A percentile compares a stretch with the other conserved stretches of the same genome.
Conservation (phyloP, 2,113 vertebrate species). For the Thamnaconus septentrionalis region DNA sequence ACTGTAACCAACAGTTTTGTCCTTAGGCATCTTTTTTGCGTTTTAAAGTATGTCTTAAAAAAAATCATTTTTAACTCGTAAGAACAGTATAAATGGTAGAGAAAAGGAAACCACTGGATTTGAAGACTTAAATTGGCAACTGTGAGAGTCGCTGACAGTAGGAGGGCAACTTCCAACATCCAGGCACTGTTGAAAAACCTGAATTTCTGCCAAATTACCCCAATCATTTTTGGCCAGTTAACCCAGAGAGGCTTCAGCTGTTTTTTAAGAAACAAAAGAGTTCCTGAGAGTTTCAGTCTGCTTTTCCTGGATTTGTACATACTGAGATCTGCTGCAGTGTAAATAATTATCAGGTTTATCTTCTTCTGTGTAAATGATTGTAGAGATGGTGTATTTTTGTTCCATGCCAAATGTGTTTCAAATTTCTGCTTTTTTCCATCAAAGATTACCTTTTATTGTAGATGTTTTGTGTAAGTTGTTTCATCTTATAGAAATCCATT, state of each 20-base stretch:
- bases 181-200: constrained; percentile 42
- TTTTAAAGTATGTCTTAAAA: too few species aligned
- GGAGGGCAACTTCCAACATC: constrained; percentile 32
- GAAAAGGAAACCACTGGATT: constrained; percentile 12
- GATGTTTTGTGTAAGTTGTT: constrained; percentile 48
- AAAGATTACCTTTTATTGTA: constrained; percentile 54
- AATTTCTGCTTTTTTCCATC: constrained; percentile 63
- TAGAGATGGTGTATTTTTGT: constrained; percentile 57
- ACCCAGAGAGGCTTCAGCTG: not conserved
- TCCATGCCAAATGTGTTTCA: constrained; percentile 41
- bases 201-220: constrained; percentile 37
- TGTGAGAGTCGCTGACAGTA: constrained; percentile 30
- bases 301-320: constrained; percentile 63
- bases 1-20: constrained; percentile 45
- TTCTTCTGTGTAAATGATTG: constrained; percentile 70
- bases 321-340: constrained; percentile 67
- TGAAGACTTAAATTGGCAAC: constrained; percentile 33
- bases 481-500: constrained; percentile 47
- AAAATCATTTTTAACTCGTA: too few species aligned
- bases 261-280: constrained; percentile 6
- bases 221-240: constrained; percentile 24
- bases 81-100: too few species aligned
- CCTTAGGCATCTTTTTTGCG: not conserved
- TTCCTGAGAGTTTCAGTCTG: constrained; percentile 28
- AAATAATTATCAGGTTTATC: constrained; percentile 68